Conservation (phyloP, 2,888 invertebrate species). For the Amblyjoppa proteus region DNA sequence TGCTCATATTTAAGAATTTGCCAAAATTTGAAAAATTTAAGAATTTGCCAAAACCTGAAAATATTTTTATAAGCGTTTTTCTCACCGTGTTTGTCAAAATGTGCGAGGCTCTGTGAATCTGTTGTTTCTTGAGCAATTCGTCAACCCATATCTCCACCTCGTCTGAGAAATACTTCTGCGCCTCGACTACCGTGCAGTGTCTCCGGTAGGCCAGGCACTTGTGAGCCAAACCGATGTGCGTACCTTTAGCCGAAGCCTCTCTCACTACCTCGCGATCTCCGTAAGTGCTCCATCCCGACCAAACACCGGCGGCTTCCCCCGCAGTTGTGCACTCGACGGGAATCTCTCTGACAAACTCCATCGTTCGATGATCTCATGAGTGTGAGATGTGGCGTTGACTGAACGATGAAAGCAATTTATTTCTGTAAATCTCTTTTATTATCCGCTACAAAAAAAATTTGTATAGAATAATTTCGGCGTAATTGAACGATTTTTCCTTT, state of each 20-base stretch:
- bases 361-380: conserved; percentile 49
- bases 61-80: not conserved
- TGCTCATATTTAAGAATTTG: no score
- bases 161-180: conserved; percentile 82
- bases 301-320: conserved; percentile 87
- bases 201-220: conserved; percentile 87
- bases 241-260: conserved; percentile 90
- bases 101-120: conserved; percentile 89
- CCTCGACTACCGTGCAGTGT: conserved; percentile 86
- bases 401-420: not conserved
- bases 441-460: not conserved
- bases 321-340: conserved; percentile 87
- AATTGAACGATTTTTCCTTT: not conserved
- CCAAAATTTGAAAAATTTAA: no score
- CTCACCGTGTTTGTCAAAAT: conserved; percentile 87
- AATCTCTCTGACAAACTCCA: conserved; percentile 76
- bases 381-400: not conserved
- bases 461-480: not conserved
- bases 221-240: conserved; percentile 87
- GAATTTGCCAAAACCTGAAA: no score
- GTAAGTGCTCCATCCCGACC: conserved; percentile 89
- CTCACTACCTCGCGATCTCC: conserved; percentile 89
- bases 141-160: conserved; percentile 89
- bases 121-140: conserved; percentile 88
- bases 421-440: not conserved